phyloP scores from a whole-genome alignment of 2,797 vertebrate species.

The Chiloscyllium punctatum region DNA sequence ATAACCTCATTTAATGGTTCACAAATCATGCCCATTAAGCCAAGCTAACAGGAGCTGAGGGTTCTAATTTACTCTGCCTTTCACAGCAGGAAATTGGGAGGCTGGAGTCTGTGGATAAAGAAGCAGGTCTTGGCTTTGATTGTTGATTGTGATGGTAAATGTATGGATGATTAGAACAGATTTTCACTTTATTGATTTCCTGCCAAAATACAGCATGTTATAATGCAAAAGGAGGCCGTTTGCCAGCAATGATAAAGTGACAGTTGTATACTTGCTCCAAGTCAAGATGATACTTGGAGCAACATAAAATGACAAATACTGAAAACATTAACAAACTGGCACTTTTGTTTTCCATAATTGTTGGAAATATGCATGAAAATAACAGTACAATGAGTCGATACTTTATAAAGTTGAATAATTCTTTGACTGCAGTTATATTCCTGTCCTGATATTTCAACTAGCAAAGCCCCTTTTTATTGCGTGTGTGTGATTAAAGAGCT shows the following conservation, averaged over 20 bases:
- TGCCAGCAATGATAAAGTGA: constrained; percentile 69
- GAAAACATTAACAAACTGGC: constrained; percentile 65
- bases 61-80: constrained; percentile 99
- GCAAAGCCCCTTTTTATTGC: background rate
- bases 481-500: background rate
- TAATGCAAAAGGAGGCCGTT: constrained; percentile 78
- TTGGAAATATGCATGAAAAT: constrained; percentile 36
- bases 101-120: constrained; percentile 99
- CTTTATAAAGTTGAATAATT: constrained; percentile 13
- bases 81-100: constrained; percentile 99
- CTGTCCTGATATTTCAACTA: background rate
- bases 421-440: constrained; percentile 19
- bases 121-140: constrained; percentile 99
- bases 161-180: constrained; percentile 99
- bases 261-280: constrained; percentile 71
- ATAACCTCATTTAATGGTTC: constrained; percentile 99
- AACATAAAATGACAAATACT: constrained; percentile 66
- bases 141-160: constrained; percentile 99
- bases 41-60: constrained; percentile 99
- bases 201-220: constrained; percentile 98
- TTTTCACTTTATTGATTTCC: constrained; percentile 99
- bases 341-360: constrained; percentile 59
- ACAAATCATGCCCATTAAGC: constrained; percentile 99
- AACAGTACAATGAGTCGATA: background rate
- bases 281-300: constrained; percentile 73